These are phyloP conservation scores for Tenthredo notha DNA, from an alignment of 2,888 invertebrate genomes.

Conservation along the genomic window DNA sequence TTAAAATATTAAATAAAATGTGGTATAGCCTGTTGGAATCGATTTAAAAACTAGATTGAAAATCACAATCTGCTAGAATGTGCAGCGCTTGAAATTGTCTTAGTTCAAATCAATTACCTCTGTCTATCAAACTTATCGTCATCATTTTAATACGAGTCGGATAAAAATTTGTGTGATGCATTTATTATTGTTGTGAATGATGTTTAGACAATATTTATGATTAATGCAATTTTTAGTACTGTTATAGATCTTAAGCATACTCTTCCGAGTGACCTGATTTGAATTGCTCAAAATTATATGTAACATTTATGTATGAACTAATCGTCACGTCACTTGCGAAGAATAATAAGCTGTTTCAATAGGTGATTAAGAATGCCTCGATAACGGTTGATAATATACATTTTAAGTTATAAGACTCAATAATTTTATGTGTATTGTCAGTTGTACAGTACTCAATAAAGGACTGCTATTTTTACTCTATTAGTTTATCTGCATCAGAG, in stretches of 20 bases:
- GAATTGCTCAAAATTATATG: slow-evolving; percentile 49
- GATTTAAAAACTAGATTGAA: background rate
- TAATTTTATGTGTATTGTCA: slow-evolving; percentile 11
- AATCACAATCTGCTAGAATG: background rate
- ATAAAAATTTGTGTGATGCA: background rate
- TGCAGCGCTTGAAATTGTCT: background rate
- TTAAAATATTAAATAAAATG: background rate
- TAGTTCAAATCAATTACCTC: slow-evolving; percentile 13
- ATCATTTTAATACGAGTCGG: background rate
- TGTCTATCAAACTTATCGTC: slow-evolving; percentile 4
- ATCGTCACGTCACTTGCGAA: slow-evolving; percentile 50
- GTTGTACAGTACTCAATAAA: slow-evolving; percentile 51
- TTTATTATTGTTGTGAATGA: slow-evolving; percentile 22
- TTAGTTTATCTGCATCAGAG: background rate
- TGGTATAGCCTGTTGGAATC: background rate
- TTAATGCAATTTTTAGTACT: slow-evolving; percentile 7
- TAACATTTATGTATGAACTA: slow-evolving; percentile 43
- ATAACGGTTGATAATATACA: slow-evolving; percentile 39
- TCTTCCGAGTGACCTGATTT: slow-evolving; percentile 66
- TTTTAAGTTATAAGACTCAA: background rate
- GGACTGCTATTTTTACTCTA: slow-evolving; percentile 53
- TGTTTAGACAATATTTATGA: slow-evolving; percentile 19
- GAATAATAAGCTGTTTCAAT: slow-evolving; percentile 26
- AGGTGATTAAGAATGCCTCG: background rate
- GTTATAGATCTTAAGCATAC: slow-evolving; percentile 53